A percentile compares a stretch with the other conserved stretches of the same genome.
Evolutionary conservation across 2,797 vertebrate genomes (phyloP).

Genomic region (Scomberomorus guttatus): DNA sequence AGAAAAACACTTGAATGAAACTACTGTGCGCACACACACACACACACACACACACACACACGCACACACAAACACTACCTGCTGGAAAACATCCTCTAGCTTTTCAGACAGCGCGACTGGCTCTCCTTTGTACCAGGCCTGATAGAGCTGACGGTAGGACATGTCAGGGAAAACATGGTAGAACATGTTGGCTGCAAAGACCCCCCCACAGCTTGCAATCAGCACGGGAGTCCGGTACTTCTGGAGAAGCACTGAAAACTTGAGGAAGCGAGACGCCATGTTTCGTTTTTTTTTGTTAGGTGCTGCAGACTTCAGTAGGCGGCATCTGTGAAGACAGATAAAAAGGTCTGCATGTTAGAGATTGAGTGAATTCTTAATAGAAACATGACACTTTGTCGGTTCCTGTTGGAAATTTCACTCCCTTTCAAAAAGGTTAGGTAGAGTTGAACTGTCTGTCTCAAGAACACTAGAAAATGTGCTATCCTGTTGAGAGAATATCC

Average conservation of each 20-base stretch:
- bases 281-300: not conserved
- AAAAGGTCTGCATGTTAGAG: not conserved
- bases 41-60: not conserved
- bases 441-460: not conserved
- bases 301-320: conserved; percentile 32
- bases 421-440: not conserved
- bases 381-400: not conserved
- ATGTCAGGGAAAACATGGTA: conserved; percentile 90
- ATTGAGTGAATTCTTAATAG: not conserved
- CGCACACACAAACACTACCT: conserved; percentile 65
- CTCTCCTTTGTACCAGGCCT: conserved; percentile 90
- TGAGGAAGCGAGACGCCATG: conserved; percentile 80
- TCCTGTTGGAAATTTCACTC: not conserved
- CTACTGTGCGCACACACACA: not conserved
- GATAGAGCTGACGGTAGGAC: conserved; percentile 88
- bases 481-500: not conserved
- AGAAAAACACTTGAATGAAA: not conserved
- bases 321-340: conserved; percentile 59
- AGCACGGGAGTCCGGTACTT: conserved; percentile 89
- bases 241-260: conserved; percentile 84
- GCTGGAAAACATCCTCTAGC: conserved; percentile 86
- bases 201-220: conserved; percentile 86
- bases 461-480: not conserved
- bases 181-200: conserved; percentile 89
- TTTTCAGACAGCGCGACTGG: conserved; percentile 85